These are phyloP conservation scores for Laterallus jamaicensis DNA, from an alignment of 2,113 vertebrate species.

Conservation along the genomic window DNA sequence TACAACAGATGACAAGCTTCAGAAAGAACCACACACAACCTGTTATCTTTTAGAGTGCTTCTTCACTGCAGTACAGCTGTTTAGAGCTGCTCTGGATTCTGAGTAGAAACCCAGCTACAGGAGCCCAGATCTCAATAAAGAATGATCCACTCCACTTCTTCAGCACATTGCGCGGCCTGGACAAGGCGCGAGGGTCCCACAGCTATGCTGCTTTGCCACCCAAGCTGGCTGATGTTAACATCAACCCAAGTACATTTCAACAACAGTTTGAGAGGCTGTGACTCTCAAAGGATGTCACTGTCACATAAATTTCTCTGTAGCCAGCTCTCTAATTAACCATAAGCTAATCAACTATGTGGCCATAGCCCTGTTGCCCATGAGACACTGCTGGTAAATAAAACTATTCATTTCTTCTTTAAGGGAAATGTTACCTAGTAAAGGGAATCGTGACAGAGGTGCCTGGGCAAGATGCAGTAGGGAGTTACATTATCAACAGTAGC, in stretches of 20 bases:
- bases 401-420: neutral
- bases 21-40: neutral
- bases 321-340: neutral
- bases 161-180: fast-evolving
- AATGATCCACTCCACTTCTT: neutral
- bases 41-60: neutral
- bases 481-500: neutral
- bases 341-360: neutral
- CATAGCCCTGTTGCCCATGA: neutral
- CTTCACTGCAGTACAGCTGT: neutral
- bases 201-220: neutral
- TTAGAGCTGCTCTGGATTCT: neutral
- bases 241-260: fast-evolving
- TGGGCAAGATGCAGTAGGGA: neutral
- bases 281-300: neutral
- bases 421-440: neutral
- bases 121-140: fast-evolving
- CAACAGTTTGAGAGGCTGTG: neutral
- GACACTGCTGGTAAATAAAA: neutral
- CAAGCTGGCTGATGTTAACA: neutral
- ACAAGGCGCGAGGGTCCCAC: neutral
- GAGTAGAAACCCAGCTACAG: neutral
- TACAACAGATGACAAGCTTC: neutral
- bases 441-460: neutral
- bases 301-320: neutral